These are phyloP conservation scores for Plodia interpunctella DNA, from an alignment of 1,140 invertebrate genomes.

Conservation along the genomic window DNA sequence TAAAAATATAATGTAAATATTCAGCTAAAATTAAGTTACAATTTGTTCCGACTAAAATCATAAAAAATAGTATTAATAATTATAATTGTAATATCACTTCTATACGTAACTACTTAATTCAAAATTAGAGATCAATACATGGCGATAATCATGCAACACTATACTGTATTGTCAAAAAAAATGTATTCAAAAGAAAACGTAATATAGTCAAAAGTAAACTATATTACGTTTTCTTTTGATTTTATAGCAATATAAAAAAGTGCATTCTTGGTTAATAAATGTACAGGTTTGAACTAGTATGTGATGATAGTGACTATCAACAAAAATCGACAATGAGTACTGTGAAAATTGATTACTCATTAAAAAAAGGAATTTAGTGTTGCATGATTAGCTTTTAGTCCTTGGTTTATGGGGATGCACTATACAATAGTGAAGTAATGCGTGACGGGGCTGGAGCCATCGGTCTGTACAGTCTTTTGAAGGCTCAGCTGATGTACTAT, in stretches of 20 bases:
- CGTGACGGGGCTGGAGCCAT: slow-evolving; percentile 27
- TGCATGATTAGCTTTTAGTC: background rate
- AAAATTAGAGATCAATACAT: background rate
- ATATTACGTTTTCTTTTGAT: no score
- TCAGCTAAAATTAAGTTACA: background rate
- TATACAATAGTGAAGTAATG: slow-evolving; percentile 60
- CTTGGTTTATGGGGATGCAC: background rate
- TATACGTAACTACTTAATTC: background rate
- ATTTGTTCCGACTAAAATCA: slow-evolving; percentile 1
- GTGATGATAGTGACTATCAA: no score
- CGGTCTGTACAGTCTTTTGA: slow-evolving; percentile 37
- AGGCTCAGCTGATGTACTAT: slow-evolving; percentile 62
- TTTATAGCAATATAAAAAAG: no score
- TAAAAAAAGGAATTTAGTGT: no score
- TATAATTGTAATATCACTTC: background rate
- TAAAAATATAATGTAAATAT: background rate
- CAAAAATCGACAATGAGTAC: no score
- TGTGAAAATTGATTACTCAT: no score
- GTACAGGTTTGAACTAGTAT: no score
- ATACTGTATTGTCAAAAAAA: no score
- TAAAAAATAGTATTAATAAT: slow-evolving; percentile 3
- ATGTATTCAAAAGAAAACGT: no score
- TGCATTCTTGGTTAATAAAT: no score
- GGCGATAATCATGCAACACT: background rate
- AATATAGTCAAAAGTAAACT: no score